Evolutionary conservation across 2,888 invertebrate genomes (phyloP).

Genomic region (Cerastis rubricosa): DNA sequence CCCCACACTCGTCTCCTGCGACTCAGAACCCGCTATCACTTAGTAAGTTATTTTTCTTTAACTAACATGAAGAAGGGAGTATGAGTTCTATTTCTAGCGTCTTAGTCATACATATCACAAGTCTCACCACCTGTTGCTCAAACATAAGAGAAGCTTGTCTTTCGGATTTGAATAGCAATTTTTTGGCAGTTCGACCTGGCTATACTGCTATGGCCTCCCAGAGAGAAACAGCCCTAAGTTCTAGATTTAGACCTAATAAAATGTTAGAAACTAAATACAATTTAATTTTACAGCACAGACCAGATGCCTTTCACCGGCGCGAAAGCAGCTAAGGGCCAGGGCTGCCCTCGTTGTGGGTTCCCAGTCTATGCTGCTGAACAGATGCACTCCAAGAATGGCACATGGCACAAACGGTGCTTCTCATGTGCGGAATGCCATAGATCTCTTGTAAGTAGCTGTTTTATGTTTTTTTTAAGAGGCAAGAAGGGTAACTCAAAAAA

Average conservation of each 20-base stretch:
- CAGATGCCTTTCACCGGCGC: slow-evolving; percentile 93
- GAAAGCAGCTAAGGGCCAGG: slow-evolving; percentile 94
- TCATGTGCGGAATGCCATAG: slow-evolving; percentile 96
- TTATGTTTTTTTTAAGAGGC: neutral
- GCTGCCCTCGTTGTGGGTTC: slow-evolving; percentile 97
- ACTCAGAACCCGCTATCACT: slow-evolving; percentile 93
- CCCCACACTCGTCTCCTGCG: slow-evolving; percentile 95
- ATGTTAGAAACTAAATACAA: neutral
- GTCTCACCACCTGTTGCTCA: neutral
- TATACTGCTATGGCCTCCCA: neutral
- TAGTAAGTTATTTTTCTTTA: slow-evolving; percentile 87
- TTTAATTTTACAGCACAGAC: slow-evolving; percentile 91
- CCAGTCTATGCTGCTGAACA: slow-evolving; percentile 99
- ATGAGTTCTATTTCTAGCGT: neutral
- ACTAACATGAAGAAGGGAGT: neutral
- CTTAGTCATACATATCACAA: neutral
- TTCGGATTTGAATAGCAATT: neutral
- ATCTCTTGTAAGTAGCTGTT: slow-evolving; percentile 91
- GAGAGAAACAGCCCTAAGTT: neutral
- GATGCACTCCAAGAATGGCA: slow-evolving; percentile 97
- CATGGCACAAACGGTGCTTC: slow-evolving; percentile 98
- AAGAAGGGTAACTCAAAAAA: slow-evolving; percentile 21
- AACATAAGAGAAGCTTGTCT: neutral
- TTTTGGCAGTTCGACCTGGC: neutral
- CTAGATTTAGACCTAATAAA: neutral